These are phyloP conservation scores for Enteromius paludinosus DNA, from an alignment of 2,797 vertebrate species.

Conservation along the genomic window DNA sequence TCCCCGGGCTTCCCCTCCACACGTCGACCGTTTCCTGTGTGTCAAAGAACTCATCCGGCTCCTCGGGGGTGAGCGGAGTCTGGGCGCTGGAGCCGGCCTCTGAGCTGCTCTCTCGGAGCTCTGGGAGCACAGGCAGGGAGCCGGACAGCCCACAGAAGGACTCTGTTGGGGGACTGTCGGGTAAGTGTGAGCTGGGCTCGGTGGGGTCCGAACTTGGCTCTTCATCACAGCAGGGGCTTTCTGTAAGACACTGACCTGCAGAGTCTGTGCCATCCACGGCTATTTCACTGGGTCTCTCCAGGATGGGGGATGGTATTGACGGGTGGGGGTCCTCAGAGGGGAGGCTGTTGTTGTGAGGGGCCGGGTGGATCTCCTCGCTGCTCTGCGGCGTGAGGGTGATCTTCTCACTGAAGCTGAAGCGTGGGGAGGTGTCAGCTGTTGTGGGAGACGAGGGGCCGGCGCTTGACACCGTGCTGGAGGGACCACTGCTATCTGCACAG, in stretches of 20 bases:
- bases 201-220: not conserved
- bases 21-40: conserved; percentile 76
- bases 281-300: conserved; percentile 56
- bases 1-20: conserved; percentile 72
- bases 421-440: conserved; percentile 84
- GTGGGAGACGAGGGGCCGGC: conserved; percentile 94
- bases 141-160: conserved; percentile 71
- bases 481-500: conserved; percentile 93
- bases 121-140: conserved; percentile 77
- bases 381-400: conserved; percentile 79
- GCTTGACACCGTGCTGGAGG: conserved; percentile 94
- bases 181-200: conserved; percentile 54
- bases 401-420: conserved; percentile 91
- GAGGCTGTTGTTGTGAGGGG: conserved; percentile 59
- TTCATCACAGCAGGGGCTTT: conserved; percentile 1
- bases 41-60: conserved; percentile 77
- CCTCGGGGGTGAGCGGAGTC: conserved; percentile 79
- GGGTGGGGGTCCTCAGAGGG: conserved; percentile 35
- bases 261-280: conserved; percentile 58
- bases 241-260: conserved; percentile 40
- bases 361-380: conserved; percentile 81
- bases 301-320: conserved; percentile 21
- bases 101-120: conserved; percentile 82
- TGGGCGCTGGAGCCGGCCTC: conserved; percentile 81
- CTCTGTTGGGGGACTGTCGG: conserved; percentile 71